A percentile compares a stretch with the other conserved stretches of the same genome.
These are phyloP conservation scores for Teleopsis dalmanni DNA, from an alignment of 1,140 invertebrate genomes.

Conservation along the genomic window DNA sequence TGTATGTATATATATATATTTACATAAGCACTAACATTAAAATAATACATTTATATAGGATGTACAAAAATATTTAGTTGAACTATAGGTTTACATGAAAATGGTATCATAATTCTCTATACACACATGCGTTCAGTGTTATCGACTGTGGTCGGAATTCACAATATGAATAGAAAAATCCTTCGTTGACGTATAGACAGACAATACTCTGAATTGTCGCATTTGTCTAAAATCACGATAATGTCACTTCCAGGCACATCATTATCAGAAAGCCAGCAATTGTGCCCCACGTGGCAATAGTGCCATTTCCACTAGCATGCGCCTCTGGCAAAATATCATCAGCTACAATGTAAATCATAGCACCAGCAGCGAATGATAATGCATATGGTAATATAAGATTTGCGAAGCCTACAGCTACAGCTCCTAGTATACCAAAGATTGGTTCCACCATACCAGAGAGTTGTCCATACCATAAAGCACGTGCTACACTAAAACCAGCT, in stretches of 20 bases:
- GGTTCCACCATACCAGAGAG: slow-evolving; percentile 98
- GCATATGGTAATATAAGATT: slow-evolving; percentile 89
- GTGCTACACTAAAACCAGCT: slow-evolving; percentile 83
- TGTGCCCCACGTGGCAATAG: slow-evolving; percentile 75
- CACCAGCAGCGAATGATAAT: slow-evolving; percentile 92
- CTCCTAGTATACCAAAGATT: slow-evolving; percentile 87
- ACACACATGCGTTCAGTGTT: too few relatives aligned
- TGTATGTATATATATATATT: too few relatives aligned
- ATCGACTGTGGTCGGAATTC: too few relatives aligned
- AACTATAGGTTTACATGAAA: too few relatives aligned
- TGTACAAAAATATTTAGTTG: too few relatives aligned
- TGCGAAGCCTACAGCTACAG: slow-evolving; percentile 74
- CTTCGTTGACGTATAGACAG: too few relatives aligned
- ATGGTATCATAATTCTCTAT: too few relatives aligned
- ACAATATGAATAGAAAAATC: too few relatives aligned
- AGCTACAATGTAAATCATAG: slow-evolving; percentile 98
- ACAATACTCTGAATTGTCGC: too few relatives aligned
- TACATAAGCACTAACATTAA: too few relatives aligned
- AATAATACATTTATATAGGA: too few relatives aligned
- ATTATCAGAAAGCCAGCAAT: slow-evolving; percentile 77
- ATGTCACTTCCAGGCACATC: slow-evolving; percentile 79
- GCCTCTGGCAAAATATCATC: slow-evolving; percentile 98
- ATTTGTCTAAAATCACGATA: slow-evolving; percentile 46
- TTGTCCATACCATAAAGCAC: slow-evolving; percentile 95
- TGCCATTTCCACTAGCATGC: slow-evolving; percentile 84